phyloP scores from a whole-genome alignment of 2,888 invertebrate species.

The Mayetiola destructor region DNA sequence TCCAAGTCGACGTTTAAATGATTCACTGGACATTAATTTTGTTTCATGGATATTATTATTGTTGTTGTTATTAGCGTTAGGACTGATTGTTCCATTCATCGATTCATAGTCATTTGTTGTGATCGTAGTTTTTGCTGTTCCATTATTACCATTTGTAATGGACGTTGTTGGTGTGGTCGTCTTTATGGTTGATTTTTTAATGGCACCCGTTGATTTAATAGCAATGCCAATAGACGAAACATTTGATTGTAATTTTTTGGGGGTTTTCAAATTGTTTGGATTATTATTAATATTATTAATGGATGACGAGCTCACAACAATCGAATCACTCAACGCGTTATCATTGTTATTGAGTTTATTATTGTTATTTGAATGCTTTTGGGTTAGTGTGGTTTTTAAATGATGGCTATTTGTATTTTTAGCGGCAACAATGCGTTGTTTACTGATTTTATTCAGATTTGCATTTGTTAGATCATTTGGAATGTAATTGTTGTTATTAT shows the following conservation, averaged over 20 bases:
- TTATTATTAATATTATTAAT: constrained; percentile 1
- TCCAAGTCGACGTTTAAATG: constrained; percentile 19
- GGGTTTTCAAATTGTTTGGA: not conserved
- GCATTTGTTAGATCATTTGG: too few relatives aligned
- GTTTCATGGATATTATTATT: constrained; percentile 2
- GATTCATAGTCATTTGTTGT: constrained; percentile 1
- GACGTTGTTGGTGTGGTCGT: not conserved
- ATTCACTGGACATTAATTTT: constrained; percentile 14
- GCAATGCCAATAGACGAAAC: not conserved
- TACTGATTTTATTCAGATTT: too few relatives aligned
- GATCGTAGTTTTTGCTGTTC: not conserved
- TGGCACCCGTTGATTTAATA: not conserved
- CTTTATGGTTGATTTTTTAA: not conserved
- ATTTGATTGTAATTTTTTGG: not conserved
- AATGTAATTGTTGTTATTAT: not conserved
- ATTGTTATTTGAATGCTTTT: too few relatives aligned
- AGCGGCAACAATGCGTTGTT: too few relatives aligned
- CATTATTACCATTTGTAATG: not conserved
- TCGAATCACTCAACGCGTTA: constrained; percentile 8
- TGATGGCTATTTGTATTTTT: too few relatives aligned
- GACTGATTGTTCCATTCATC: not conserved
- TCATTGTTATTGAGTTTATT: not conserved
- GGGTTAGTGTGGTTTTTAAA: too few relatives aligned
- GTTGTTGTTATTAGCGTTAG: constrained; percentile 10
- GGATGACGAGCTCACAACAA: constrained; percentile 4